Base-by-base conservation (phyloP, 2,888 invertebrate species). In the Euzetes globulus region DNA sequence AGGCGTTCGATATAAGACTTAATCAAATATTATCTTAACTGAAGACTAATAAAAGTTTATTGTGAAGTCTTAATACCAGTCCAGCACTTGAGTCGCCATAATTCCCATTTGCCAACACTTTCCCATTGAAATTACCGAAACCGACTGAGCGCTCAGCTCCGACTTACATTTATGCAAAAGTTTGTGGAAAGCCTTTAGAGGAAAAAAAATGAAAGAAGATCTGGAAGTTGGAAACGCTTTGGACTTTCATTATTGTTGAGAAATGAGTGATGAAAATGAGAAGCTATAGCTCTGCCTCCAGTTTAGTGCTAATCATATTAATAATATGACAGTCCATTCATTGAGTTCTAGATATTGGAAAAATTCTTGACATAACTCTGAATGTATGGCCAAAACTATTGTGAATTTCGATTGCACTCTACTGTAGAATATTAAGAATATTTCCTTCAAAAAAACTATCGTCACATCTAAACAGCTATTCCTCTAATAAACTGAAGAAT, bases 231-330 rank as follows among this genome's bases (percentile, higher is more conserved):
- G 58, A 11, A 3, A 37, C 29, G 65, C 37, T 65, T 65, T 27
- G 37, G n/a, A 33, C 37, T 65, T 9, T 65, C n/a, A 65, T 65
- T 65, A 65, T 63, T 15, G 19, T 19, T 9, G 13, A 65, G 13
- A 65, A 65, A 65, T 65, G 65, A 37, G 37, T 37, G 65, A 65
- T 65, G 37, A 65, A 37, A 37, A 65, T 65, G 37, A 65, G 65
- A 65, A 29, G 37, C 27, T 58, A 27, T 17, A 29, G 29, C n/a
- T 15, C 22, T 13, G 22, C 13, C 29, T 37, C 65, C n/a, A 33
- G 65, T 65, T 65, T 65, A 58, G 37, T 37, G 37, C 37, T 65
- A 65, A 65, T 65, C 65, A 37, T 65, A 65, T 65, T 65, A 65
- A 65, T 65, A 65, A 65, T 65, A 65, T 65, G 65, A 37, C 65